A percentile compares a stretch with the other conserved stretches of the same genome.
phyloP scores from a whole-genome alignment of 2,113 vertebrate genomes.

The Cyanistes caeruleus region DNA sequence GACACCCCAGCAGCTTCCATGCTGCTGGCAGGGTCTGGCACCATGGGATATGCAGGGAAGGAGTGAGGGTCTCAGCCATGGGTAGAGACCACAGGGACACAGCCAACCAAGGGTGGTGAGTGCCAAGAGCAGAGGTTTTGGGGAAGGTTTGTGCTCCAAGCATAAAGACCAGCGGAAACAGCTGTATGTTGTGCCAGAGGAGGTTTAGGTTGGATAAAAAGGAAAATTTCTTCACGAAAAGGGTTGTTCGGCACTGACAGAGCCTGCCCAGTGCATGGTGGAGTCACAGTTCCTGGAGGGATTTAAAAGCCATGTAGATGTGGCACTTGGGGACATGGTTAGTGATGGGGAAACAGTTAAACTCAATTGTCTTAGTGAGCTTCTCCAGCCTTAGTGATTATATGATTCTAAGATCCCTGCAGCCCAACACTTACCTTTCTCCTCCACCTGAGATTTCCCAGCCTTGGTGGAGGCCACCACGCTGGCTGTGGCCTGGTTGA shows the following conservation, averaged over 20 bases:
- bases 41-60: background rate
- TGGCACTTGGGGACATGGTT: background rate
- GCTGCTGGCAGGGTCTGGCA: background rate
- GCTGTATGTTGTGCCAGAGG: background rate
- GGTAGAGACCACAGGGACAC: background rate
- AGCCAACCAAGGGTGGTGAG: accelerated
- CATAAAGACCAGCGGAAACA: background rate
- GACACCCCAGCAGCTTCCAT: accelerated
- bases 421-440: conserved; percentile 79
- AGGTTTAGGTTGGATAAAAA: background rate
- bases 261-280: background rate
- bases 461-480: conserved; percentile 95
- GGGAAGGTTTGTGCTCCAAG: background rate
- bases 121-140: accelerated
- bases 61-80: background rate
- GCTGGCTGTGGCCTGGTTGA: conserved; percentile 88
- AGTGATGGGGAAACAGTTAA: background rate
- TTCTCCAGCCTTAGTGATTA: background rate
- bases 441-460: conserved; percentile 91
- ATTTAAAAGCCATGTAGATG: background rate
- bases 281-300: background rate
- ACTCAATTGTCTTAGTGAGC: background rate
- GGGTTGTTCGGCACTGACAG: background rate
- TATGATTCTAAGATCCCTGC: background rate
- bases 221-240: background rate